Base-by-base conservation (phyloP, 2,797 vertebrate species). In the Antrozous pallidus region DNA sequence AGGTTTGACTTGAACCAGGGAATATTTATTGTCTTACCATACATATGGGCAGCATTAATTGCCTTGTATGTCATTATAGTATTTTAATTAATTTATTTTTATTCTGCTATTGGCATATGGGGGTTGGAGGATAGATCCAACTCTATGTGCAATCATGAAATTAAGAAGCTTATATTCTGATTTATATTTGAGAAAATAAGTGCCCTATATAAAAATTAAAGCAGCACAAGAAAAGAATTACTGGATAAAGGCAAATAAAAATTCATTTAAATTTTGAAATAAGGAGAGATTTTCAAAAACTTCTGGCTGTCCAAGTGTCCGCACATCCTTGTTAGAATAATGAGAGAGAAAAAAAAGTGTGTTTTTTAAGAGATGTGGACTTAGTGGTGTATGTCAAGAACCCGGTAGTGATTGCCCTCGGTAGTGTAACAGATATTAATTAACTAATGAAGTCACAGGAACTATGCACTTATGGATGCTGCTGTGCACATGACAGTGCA, bases 1-100 rank as follows among this genome's bases (percentile, higher is more conserved):
- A 90, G n/a, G 0, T 63, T 54, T 82, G 2, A 54, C 28, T 36
- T 54, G 47, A 70, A 36, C 24, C 36, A 49, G 22, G 13, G 3
- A 49, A 33, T 49, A 74, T 79, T 45, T 70, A 8, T 70, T 78
- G 61, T 47, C 18, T 36, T 74, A 11, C 38, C 0, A 6, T 67
- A 6, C 31, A n/a, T 33, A 49, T n/a, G 45, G 3, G 79, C 49
- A 56, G 8, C 12, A 26, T 70, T 24, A 12, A 1, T 45, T 77
- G 40, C 5, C 26, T 85, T 70, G 5, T 22, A 33, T 31, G 1
- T 1, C n/a, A 54, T 16, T 0, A 0, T 78, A 40, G 4, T 54
- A 71, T 45, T 91, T 94, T 49, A 63, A 40, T 67, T 93, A 20
- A 8, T 63, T 81, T 56, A 31, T 70, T 89, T 90, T 95, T 74